Percentiles rank a stretch among this genome's conserved stretches.
Evolutionary conservation across 2,797 vertebrate species (phyloP).

Genomic region (Mallotus villosus): DNA sequence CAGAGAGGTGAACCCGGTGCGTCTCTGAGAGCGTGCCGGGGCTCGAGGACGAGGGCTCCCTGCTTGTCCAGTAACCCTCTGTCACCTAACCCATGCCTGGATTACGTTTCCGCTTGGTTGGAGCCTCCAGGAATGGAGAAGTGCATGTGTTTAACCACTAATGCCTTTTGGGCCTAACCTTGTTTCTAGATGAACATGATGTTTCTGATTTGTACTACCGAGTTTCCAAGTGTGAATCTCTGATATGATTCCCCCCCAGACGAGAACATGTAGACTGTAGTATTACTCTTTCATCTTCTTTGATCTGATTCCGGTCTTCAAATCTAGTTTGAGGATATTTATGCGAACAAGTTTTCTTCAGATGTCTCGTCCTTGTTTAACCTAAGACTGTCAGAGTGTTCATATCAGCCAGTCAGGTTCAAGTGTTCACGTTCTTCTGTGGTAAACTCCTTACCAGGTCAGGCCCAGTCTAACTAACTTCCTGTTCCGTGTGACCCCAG

Average conservation of each 20-base stretch:
- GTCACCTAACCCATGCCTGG: conserved; percentile 22
- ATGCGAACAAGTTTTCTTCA: neutral
- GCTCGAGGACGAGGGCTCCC: conserved; percentile 11
- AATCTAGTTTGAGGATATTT: conserved; percentile 17
- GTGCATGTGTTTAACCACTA: conserved; percentile 66
- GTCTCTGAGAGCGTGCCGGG: neutral
- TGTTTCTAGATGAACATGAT: conserved; percentile 13
- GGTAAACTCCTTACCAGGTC: conserved; percentile 15
- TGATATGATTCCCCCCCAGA: conserved; percentile 9
- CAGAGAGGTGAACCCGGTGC: neutral
- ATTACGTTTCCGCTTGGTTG: conserved; percentile 47
- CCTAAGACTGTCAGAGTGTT: conserved; percentile 25
- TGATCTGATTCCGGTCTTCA: conserved; percentile 1
- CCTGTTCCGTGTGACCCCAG: conserved; percentile 67
- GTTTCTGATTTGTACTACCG: conserved; percentile 12
- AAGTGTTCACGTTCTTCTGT: neutral
- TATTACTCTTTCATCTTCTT: conserved; percentile 32
- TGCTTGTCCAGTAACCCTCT: conserved; percentile 12
- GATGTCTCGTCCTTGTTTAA: conserved; percentile 19
- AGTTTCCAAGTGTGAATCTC: neutral
- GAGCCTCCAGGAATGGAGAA: conserved; percentile 49
- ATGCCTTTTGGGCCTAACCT: conserved; percentile 30
- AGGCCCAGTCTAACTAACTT: conserved; percentile 4
- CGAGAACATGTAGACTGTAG: neutral
- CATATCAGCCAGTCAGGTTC: conserved; percentile 18